Evolutionary conservation across 2,888 invertebrate species (phyloP), one percentile per base, ranked within the genome.

Genomic region (Epistrophe grossulariae): DNA sequence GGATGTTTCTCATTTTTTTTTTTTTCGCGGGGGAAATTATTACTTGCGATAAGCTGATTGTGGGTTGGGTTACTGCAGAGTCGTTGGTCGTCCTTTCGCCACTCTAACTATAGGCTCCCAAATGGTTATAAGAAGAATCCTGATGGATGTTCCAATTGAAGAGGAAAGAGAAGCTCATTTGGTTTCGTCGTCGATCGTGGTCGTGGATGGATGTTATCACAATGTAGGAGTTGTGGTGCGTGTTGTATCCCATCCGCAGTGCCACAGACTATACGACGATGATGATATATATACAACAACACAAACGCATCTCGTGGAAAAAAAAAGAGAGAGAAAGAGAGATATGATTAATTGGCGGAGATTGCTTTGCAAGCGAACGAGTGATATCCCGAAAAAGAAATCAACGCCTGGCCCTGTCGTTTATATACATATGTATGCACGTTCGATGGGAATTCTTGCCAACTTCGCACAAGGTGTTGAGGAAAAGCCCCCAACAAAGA

Each of bases 1-100:
- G 71, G 79, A 79, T 85, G 87, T n/a, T n/a, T n/a, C 87, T 74
- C 74, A 76, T 82, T 74, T 74, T 73, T 15, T 40, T 71, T 64
- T 45, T 24, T 48, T 66, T 72, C 40, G 48, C 70, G 55, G 24
- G 50, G 73, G 83, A 87, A 87, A 87, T 87, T 87, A 87, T 87
- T 87, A 83, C 79, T 79, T 52, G 83, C 83, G 87, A 87, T 87
- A 83, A 87, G 87, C 74, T 87, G 87, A 87, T 87, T 83, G 87
- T 87, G 79, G 87, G 87, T 83, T 87, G 85, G 82, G 85, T 87
- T 87, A 82, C 82, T 62, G 60, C 48, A 60, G 19, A 48, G 6
- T 6, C 62, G 64, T 71, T 68, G 66, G 66, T 74, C 74, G 77
- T 64, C 38, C 62, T 64, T 77, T 73, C 45, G 50, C 68, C 57